Base-by-base conservation (phyloP, 2,113 vertebrate species). In the Pangasianodon gigas region DNA sequence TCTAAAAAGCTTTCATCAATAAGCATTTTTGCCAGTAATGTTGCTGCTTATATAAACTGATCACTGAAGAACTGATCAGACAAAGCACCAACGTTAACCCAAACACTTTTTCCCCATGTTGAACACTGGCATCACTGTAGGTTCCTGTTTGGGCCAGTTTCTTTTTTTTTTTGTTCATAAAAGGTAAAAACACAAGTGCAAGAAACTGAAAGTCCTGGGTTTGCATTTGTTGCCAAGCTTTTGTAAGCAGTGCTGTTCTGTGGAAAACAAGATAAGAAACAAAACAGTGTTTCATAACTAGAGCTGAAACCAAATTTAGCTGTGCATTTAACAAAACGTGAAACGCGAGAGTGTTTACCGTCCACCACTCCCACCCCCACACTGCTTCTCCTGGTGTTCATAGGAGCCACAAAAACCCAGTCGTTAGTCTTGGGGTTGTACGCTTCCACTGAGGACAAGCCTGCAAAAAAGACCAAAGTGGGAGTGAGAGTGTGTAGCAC, bases 371-470 rank as follows among this genome's bases (percentile, higher is more conserved):
- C 98, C 19, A 99, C 98, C 4, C 98, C 98, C 93, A 99, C 98
- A 86, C 98, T 99, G 97, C 98, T 99, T 91, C 98, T 96, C 83
- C 98, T 94, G 0, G 98, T 99, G 95, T 99, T 99, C 98, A 99
- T 99, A 37, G 98, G 96, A 91, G 97, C 96, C 87, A 99, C 97
- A 82, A 97, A 97, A 87, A 96, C 95, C 98, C 98, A 99, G 92
- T 99, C 97, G 84, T 99, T 98, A 81, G 96, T 97, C 96, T 98
- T 99, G 86, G 95, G 96, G 91, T 95, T 98, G 94, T 97, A 99
- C 82, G 95, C 96, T 95, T 99, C 98, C 91, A 99, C 98, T 8
- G 98, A 98, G 0, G 97, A 96, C 91, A 99, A 89, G 92, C 98
- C 98, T 99, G 21, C 19, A 46, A 56, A 44, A 18, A 81, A 71